phyloP scores from a whole-genome alignment of 2,113 vertebrate species.

The Tyrannus savana region DNA sequence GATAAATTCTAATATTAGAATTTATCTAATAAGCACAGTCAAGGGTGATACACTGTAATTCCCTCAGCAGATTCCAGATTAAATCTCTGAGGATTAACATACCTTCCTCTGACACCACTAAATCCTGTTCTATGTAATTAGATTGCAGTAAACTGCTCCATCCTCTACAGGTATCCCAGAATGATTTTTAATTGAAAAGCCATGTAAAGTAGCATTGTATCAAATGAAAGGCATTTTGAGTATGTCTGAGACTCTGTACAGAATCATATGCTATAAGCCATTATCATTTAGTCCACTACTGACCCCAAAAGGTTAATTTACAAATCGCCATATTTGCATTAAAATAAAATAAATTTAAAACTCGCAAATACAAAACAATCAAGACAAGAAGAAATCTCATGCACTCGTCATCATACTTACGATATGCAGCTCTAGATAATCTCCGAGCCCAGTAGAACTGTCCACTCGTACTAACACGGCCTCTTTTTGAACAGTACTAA shows the following conservation, averaged over 20 bases:
- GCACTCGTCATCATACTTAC: conserved; percentile 82
- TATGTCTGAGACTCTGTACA: not conserved
- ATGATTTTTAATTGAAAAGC: conserved; percentile 18
- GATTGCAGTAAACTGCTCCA: not conserved
- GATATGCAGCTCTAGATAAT: conserved; percentile 98
- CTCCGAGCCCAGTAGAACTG: conserved; percentile 95
- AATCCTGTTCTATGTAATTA: not conserved
- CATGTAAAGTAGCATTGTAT: not conserved
- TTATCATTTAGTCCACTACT: not conserved
- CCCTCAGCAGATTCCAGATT: not conserved
- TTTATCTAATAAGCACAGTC: not conserved
- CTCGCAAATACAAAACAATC: not conserved
- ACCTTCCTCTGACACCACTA: not conserved
- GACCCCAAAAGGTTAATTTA: not conserved
- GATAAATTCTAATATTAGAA: conserved; percentile 9
- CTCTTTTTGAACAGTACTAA: conserved; percentile 96
- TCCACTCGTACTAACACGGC: conserved; percentile 96
- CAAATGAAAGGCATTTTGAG: not conserved
- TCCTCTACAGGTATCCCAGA: not conserved
- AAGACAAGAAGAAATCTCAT: not conserved
- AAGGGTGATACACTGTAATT: conserved; percentile 13
- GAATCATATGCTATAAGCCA: not conserved
- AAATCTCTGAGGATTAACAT: conserved; percentile 7
- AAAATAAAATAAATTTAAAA: not conserved
- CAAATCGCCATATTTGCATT: not conserved